phyloP scores from a whole-genome alignment of 2,797 vertebrate species.

The Merluccius polli region DNA sequence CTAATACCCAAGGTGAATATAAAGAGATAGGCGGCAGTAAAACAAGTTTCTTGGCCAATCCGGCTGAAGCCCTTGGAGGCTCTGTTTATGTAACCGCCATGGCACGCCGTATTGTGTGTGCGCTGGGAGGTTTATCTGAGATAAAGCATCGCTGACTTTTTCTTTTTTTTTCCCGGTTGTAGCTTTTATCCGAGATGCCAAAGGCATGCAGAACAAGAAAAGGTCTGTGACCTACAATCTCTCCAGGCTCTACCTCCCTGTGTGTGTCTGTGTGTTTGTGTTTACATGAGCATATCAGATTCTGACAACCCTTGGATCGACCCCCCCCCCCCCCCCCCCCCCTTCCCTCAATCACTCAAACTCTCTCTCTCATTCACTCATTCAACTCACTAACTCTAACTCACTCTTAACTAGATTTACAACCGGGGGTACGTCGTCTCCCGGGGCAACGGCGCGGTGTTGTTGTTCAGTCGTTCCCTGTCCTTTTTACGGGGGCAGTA shows the following conservation, averaged over 20 bases:
- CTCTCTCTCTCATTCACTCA: neutral
- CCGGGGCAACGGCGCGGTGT: neutral
- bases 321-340: no score
- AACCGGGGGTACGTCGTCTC: neutral
- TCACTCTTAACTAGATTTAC: no score
- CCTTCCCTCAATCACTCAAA: no score
- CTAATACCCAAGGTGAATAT: slow-evolving; percentile 47
- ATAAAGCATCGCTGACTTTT: slow-evolving; percentile 8
- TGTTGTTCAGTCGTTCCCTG: neutral
- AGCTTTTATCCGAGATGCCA: slow-evolving; percentile 25
- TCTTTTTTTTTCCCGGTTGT: slow-evolving; percentile 13
- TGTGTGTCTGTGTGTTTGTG: neutral
- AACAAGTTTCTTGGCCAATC: slow-evolving; percentile 38
- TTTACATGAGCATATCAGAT: slow-evolving; percentile 4
- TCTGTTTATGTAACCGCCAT: slow-evolving; percentile 35
- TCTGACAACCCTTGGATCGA: neutral
- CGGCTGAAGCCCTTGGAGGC: slow-evolving; percentile 13
- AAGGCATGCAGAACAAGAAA: slow-evolving; percentile 9
- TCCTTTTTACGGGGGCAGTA: neutral
- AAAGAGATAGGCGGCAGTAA: slow-evolving; percentile 44
- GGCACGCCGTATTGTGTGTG: slow-evolving; percentile 13
- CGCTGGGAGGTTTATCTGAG: slow-evolving; percentile 10
- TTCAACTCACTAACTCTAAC: neutral
- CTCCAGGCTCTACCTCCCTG: neutral
- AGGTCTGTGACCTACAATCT: slow-evolving; percentile 6